A percentile compares a stretch with the other conserved stretches of the same genome.
phyloP scores from a whole-genome alignment of 2,888 invertebrate genomes.

The Phortica okadai region DNA sequence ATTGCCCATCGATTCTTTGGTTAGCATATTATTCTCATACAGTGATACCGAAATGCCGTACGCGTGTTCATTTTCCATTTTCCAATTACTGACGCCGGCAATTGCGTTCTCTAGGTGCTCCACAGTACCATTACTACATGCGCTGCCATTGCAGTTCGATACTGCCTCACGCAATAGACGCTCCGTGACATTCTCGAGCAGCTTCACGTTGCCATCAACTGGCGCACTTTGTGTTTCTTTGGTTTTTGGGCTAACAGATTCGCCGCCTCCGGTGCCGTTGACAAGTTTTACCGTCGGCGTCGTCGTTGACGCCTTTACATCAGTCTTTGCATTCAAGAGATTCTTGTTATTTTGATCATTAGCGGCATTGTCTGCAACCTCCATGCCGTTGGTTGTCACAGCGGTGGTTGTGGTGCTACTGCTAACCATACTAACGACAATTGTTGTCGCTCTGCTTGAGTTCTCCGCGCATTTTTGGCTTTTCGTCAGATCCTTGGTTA shows the following conservation, averaged over 20 bases:
- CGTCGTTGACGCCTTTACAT: constrained; percentile 40
- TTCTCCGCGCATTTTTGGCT: constrained; percentile 47
- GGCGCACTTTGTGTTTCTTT: constrained; percentile 39
- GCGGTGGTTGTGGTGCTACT: constrained; percentile 44
- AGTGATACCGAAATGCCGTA: constrained; percentile 81
- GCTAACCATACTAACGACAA: constrained; percentile 74
- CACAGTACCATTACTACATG: constrained; percentile 11
- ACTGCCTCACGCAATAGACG: constrained; percentile 73
- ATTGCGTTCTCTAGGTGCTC: constrained; percentile 57
- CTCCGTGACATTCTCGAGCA: constrained; percentile 63
- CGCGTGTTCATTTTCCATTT: constrained; percentile 75
- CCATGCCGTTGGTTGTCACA: constrained; percentile 24
- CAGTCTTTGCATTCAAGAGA: constrained; percentile 72
- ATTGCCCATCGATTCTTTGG: constrained; percentile 83
- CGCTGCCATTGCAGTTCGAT: constrained; percentile 63
- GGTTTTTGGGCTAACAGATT: constrained; percentile 23
- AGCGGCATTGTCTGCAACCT: constrained; percentile 32
- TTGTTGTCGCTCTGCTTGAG: constrained; percentile 66
- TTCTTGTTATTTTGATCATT: constrained; percentile 72
- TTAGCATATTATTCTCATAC: constrained; percentile 89
- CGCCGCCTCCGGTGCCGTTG: constrained; percentile 1
- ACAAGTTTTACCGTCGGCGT: constrained; percentile 32
- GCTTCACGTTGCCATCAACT: constrained; percentile 41
- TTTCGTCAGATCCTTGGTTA: constrained; percentile 36
- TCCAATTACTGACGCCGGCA: constrained; percentile 76